Base-by-base conservation (phyloP, 1,140 invertebrate genomes). In the Sycobia sp. region DNA sequence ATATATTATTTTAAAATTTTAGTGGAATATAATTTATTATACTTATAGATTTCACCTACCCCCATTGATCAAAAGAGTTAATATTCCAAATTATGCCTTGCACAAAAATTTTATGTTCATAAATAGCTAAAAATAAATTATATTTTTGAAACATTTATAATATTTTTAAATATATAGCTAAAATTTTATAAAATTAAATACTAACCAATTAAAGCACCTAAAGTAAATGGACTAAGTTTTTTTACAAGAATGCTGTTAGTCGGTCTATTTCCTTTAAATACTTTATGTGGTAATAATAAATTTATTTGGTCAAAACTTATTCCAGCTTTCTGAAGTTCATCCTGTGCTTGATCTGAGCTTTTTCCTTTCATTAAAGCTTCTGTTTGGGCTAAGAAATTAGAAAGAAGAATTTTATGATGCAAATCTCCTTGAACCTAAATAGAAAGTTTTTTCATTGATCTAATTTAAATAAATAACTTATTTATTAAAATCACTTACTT, bases 41-140 rank as follows among this genome's bases (percentile, higher is more conserved):
- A 51, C 49, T 61, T 16, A 56, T 60, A 32, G 29, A 55, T 44
- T 55, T 18, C 59, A 82, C 85, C 84, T 84, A 92, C 91, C 97
- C 98, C 96, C 97, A 99, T 80, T 99, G 98, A 84, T 99, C 98
- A 82, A 92, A 99, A 0, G 97, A 99, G 81, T 99, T 99, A 72
- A 99, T 98, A 78, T 98, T 93, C 98, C 98, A 99, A 71, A 99
- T 95, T 14, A 97, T 88, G 59, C 97, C 97, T 83, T 99, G 97
- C 2, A 91, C 89, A 84, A 99, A 99, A 70, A 99, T 99, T 82
- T 99, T 99, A 77, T 98, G 95, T 80, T 99, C 97, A 79, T 99
- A 99, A 77, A 95, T 88, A 20, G 93, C 94, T 95, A 80, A 29
- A 87, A 88, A 71, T 74, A 74, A 51, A 47, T 59, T 62, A 67